Percentiles rank a stretch among this genome's conserved stretches.
Evolutionary conservation across 64 coral and sea anemone species (phyloP).

Genomic region (Platygyra sinensis): DNA sequence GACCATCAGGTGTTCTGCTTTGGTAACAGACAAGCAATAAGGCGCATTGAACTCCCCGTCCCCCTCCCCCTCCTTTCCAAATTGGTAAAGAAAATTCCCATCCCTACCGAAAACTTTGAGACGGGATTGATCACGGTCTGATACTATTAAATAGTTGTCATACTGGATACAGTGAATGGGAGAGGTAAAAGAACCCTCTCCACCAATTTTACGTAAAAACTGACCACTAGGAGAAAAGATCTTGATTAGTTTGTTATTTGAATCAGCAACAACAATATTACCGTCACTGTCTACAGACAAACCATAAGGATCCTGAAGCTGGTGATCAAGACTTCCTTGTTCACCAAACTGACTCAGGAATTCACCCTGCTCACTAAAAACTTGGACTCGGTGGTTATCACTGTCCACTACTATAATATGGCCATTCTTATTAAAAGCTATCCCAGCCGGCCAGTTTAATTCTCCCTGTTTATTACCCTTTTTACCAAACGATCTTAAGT

Average conservation of each 20-base stretch:
- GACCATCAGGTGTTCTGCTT: conserved; percentile 8
- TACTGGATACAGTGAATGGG: background rate
- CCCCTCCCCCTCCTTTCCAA: background rate
- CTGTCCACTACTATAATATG: background rate
- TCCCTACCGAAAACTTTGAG: background rate
- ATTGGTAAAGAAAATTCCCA: background rate
- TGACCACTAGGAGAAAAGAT: background rate
- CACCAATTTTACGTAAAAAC: background rate
- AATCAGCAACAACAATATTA: background rate
- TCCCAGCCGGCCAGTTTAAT: background rate
- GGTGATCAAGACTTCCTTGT: background rate
- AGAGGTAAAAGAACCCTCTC: background rate
- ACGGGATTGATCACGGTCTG: background rate
- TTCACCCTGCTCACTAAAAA: background rate
- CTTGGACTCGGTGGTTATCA: conserved; percentile 17
- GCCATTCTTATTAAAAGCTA: background rate
- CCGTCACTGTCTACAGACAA: background rate
- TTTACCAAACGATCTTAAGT: background rate
- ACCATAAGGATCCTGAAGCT: background rate
- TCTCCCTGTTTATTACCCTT: background rate
- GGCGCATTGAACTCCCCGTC: background rate
- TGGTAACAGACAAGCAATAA: background rate
- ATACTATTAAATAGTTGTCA: background rate
- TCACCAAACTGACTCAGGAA: background rate
- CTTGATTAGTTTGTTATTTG: background rate